Percentiles rank a stretch among this genome's conserved stretches.
phyloP scores from a whole-genome alignment of 2,888 invertebrate genomes.

The Dimorphilus gyrociliatus region DNA sequence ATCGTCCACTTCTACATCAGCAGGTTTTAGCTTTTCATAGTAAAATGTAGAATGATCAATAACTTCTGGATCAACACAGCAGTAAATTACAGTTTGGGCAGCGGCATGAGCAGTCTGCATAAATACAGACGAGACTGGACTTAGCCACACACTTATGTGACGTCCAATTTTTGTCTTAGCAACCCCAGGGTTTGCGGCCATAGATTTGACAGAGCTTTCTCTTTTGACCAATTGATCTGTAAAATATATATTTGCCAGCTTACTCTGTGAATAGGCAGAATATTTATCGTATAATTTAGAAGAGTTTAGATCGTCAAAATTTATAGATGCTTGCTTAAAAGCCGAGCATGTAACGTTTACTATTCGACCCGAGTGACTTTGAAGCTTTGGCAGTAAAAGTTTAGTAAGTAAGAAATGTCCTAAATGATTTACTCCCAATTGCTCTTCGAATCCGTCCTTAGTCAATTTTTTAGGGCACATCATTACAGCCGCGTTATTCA shows the following conservation, averaged over 20 bases:
- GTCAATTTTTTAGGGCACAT: no score
- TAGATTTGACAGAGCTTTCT: slow-evolving; percentile 8
- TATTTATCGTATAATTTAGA: slow-evolving; percentile 8
- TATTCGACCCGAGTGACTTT: slow-evolving; percentile 50
- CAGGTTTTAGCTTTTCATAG: no score
- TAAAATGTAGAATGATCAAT: no score
- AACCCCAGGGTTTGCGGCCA: slow-evolving; percentile 9
- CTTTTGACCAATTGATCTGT: slow-evolving; percentile 12
- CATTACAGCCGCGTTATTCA: no score
- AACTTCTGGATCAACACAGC: no score
- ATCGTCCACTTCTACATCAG: no score
- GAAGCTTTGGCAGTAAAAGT: slow-evolving; percentile 51
- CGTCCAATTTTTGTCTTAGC: slow-evolving; percentile 9
- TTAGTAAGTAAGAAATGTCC: slow-evolving; percentile 61
- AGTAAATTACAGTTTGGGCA: no score
- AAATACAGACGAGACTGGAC: no score
- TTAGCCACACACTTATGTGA: slow-evolving; percentile 7
- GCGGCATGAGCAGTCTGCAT: no score
- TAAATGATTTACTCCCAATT: no score
- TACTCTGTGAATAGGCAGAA: slow-evolving; percentile 12
- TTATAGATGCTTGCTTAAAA: slow-evolving; percentile 44
- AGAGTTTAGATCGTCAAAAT: slow-evolving; percentile 14
- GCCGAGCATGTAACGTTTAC: slow-evolving; percentile 75
- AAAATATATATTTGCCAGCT: slow-evolving; percentile 17
- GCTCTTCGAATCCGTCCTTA: no score